Percentiles rank a stretch among this genome's conserved stretches.
phyloP scores from a whole-genome alignment of 2,113 vertebrate genomes.

The Boulengerochromis microlepis region DNA sequence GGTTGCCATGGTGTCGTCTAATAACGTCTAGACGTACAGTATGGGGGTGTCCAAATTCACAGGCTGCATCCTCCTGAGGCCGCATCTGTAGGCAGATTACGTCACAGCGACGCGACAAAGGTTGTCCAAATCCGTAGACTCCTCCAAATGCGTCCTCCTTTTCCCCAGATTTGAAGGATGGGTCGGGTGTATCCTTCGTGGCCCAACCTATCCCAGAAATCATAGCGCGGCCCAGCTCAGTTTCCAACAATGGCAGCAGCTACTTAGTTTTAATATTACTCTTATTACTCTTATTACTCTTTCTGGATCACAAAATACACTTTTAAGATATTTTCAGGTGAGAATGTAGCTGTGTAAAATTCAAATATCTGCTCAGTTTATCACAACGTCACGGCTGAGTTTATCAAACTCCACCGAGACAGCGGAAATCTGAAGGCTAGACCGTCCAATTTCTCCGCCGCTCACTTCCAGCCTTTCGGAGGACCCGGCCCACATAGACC shows the following conservation, averaged over 20 bases:
- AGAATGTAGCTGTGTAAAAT: background rate
- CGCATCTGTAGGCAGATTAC: background rate
- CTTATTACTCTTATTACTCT: fast-evolving
- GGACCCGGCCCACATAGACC: background rate
- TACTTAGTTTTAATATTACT: fast-evolving
- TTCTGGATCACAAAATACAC: background rate
- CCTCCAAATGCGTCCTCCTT: background rate
- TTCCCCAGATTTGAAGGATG: background rate
- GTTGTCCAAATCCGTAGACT: too few relatives aligned
- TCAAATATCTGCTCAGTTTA: background rate
- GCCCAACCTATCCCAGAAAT: background rate
- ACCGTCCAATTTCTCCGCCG: fast-evolving
- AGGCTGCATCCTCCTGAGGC: background rate
- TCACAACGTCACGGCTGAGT: fast-evolving
- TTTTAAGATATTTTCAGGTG: background rate
- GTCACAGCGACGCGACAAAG: fast-evolving
- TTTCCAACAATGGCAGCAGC: background rate
- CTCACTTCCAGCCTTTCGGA: background rate
- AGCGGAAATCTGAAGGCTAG: fast-evolving
- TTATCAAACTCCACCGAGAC: background rate
- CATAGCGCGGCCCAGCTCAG: fast-evolving
- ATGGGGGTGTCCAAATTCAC: background rate
- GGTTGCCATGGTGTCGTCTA: background rate
- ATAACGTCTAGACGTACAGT: background rate
- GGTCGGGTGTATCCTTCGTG: background rate